phyloP scores from a whole-genome alignment of 92 coral and sea anemone genomes.

The Paragorgia papillata region DNA sequence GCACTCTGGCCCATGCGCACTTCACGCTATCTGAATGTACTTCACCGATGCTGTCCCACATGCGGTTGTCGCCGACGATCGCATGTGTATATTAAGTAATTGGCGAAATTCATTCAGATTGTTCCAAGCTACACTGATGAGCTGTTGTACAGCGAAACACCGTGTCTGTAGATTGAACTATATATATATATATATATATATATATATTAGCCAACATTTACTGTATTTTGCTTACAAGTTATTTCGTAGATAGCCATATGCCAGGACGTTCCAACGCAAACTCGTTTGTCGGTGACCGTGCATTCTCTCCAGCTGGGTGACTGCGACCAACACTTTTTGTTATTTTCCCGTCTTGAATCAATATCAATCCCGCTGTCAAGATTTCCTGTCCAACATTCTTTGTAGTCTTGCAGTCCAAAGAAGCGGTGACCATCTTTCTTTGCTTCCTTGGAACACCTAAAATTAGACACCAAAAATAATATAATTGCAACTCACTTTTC shows the following conservation, averaged over 20 bases:
- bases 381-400: slow-evolving; percentile 37
- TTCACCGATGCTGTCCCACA: too few relatives aligned
- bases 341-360: neutral
- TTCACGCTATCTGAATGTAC: too few relatives aligned
- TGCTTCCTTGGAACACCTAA: slow-evolving; percentile 14
- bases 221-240: slow-evolving; percentile 1
- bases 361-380: neutral
- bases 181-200: too few relatives aligned
- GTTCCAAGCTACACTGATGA: too few relatives aligned
- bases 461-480: neutral
- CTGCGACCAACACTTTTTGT: slow-evolving; percentile 28
- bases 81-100: too few relatives aligned
- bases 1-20: too few relatives aligned
- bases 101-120: too few relatives aligned
- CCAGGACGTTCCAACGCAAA: neutral
- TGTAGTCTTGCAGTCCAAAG: slow-evolving; percentile 18
- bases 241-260: neutral
- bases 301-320: neutral
- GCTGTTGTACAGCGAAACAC: too few relatives aligned
- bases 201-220: too few relatives aligned
- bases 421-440: neutral
- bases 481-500: neutral
- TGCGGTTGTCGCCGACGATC: too few relatives aligned
- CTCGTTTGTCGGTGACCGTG: neutral
- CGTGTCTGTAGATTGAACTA: too few relatives aligned